Conservation (phyloP, 2,888 invertebrate genomes). For the Neelides folsomi region DNA sequence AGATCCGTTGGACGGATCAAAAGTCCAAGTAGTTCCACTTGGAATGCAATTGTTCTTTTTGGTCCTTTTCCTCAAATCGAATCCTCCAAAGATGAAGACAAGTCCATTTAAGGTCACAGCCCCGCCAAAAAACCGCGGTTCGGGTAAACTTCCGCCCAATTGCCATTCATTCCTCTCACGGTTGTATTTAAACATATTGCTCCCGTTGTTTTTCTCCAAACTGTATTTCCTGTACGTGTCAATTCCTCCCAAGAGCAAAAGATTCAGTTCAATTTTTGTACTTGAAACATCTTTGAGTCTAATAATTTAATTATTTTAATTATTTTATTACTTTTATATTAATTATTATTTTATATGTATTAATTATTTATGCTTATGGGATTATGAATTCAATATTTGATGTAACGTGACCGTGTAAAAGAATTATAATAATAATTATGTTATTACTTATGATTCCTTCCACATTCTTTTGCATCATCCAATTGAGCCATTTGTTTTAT, state of each 20-base stretch:
- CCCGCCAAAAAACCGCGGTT: constrained; percentile 53
- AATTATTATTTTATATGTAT: too few species aligned
- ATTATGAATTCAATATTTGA: too few species aligned
- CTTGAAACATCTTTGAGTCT: background rate
- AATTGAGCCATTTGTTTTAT: constrained; percentile 4
- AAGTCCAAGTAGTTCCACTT: constrained; percentile 35
- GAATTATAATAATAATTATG: too few species aligned
- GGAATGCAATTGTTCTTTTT: background rate
- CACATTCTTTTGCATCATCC: background rate
- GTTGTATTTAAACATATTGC: constrained; percentile 43
- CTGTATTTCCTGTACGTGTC: constrained; percentile 51
- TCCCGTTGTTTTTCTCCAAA: constrained; percentile 47
- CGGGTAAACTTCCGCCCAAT: constrained; percentile 52
- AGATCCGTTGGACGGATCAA: constrained; percentile 44
- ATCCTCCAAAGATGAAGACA: constrained; percentile 16
- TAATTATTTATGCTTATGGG: too few species aligned
- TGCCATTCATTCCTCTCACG: constrained; percentile 53
- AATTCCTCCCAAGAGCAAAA: constrained; percentile 55
- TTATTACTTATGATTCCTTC: too few species aligned
- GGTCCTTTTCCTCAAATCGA: constrained; percentile 9
- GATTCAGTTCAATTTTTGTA: background rate
- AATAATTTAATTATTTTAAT: too few species aligned
- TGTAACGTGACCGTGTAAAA: too few species aligned
- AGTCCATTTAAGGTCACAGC: constrained; percentile 7
- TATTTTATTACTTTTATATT: too few species aligned